phyloP scores from a whole-genome alignment of 2,888 invertebrate species.

The Formica aserva region DNA sequence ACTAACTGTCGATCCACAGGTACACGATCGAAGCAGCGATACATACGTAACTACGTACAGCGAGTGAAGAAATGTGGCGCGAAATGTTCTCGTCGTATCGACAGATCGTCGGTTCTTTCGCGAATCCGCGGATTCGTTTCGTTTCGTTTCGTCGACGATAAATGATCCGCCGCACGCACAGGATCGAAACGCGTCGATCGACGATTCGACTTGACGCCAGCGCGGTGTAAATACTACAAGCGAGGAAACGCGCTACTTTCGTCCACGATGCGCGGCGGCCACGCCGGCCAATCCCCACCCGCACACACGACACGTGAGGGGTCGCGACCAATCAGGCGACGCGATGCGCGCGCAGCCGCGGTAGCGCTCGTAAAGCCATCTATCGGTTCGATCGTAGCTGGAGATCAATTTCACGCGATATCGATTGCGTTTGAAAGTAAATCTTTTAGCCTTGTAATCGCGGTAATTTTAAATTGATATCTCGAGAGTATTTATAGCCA shows the following conservation, averaged over 20 bases:
- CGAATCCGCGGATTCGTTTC: neutral
- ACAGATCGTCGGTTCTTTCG: neutral
- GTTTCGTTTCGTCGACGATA: neutral
- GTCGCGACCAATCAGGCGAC: slow-evolving; percentile 62
- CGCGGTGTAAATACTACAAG: slow-evolving; percentile 80
- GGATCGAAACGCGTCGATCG: neutral
- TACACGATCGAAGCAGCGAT: neutral
- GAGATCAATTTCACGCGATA: neutral
- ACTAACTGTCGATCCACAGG: slow-evolving; percentile 46
- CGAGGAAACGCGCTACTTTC: slow-evolving; percentile 80
- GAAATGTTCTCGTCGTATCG: neutral
- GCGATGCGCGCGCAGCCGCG: slow-evolving; percentile 24
- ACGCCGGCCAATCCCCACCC: slow-evolving; percentile 80
- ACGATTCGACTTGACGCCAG: slow-evolving; percentile 76
- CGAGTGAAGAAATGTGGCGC: neutral
- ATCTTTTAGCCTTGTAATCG: neutral
- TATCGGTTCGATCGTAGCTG: slow-evolving; percentile 23
- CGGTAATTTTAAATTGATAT: neutral
- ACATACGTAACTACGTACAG: too few species aligned
- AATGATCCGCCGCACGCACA: neutral
- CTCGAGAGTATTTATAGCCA: neutral
- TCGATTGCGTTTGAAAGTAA: neutral
- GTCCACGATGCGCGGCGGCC: slow-evolving; percentile 69
- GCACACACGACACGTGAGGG: slow-evolving; percentile 71
- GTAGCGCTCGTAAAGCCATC: slow-evolving; percentile 64